A percentile compares a stretch with the other conserved stretches of the same genome.
Evolutionary conservation across 2,797 vertebrate genomes (phyloP).

Genomic region (Hoplostethus atlanticus): DNA sequence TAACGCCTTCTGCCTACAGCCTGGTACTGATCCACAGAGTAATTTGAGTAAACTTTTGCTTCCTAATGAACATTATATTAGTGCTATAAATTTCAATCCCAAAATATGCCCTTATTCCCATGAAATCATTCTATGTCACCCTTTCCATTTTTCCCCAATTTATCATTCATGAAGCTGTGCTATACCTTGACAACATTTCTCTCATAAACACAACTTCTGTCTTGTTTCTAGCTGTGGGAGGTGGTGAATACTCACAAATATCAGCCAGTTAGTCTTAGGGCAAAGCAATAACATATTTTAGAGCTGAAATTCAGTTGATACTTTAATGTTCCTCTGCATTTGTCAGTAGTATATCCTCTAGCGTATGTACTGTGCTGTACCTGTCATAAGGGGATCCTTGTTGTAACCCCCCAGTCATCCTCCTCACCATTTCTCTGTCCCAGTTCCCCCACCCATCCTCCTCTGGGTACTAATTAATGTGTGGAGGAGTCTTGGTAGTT

Average conservation of each 20-base stretch:
- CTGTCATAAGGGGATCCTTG: slow-evolving; percentile 51
- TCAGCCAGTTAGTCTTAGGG: neutral
- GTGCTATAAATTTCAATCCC: too few species aligned
- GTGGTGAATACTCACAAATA: slow-evolving; percentile 12
- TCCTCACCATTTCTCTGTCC: slow-evolving; percentile 39
- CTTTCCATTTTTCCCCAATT: neutral
- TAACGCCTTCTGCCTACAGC: neutral
- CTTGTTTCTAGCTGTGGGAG: slow-evolving; percentile 13
- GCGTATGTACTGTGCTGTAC: slow-evolving; percentile 44
- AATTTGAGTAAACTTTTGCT: neutral
- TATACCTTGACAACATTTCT: neutral
- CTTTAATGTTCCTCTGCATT: slow-evolving; percentile 15
- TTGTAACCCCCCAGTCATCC: slow-evolving; percentile 50
- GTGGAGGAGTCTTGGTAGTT: slow-evolving; percentile 61
- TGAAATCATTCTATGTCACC: neutral
- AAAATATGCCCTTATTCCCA: too few species aligned
- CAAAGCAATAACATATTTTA: slow-evolving; percentile 30
- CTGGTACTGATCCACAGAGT: too few species aligned
- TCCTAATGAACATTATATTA: neutral
- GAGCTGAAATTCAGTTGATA: slow-evolving; percentile 20
- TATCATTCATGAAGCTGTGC: neutral
- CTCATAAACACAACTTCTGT: slow-evolving; percentile 8
- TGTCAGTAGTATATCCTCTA: slow-evolving; percentile 34
- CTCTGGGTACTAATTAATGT: slow-evolving; percentile 83
- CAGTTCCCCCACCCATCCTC: slow-evolving; percentile 56